Evolutionary conservation across 2,888 invertebrate genomes (phyloP), one percentile per base, ranked within the genome.

Genomic region (Ashinkailepas kermadecensis): DNA sequence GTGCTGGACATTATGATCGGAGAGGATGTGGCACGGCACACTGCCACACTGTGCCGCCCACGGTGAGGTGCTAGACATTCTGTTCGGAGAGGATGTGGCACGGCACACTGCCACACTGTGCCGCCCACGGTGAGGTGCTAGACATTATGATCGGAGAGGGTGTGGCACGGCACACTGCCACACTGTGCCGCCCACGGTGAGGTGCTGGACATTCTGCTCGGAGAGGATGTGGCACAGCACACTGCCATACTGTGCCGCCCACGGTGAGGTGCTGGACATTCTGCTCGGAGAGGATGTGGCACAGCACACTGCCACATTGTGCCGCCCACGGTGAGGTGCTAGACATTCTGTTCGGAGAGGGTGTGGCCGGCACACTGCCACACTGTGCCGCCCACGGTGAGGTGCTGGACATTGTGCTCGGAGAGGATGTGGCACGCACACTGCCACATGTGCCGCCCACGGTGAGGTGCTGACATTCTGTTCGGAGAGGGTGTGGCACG

Each of bases 1-100:
- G n/a, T n/a, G n/a, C n/a, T n/a, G n/a, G n/a, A n/a, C n/a, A n/a
- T 91, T 89, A 86, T 92, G 91, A 86, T 90, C 90, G 84, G 86
- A 87, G 82, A 87, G 88, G 80, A 87, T 87, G 84, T 92, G 92
- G 92, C 86, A 91, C 82, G 91, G n/a, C 13, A 87, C 88, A 78
- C 86, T 88, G 83, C 91, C 91, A 39, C 87, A 87, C n/a, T 91
- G 91, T 83, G 85, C 85, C 65, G 83, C 85, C 15, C 82, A 83
- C 74, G 83, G 84, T 84, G 78, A 83, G 83, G n/a, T n/a, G n/a
- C n/a, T n/a, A n/a, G n/a, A n/a, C n/a, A n/a, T 91, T 89, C 86
- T 92, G 91, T 86, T 90, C 90, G 84, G 86, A 87, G 82, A 87
- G 88, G 80, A 87, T 87, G 84, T 92, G 92, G 92, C 86, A 91